phyloP scores from a whole-genome alignment of 2,113 vertebrate species.

The Turnix velox region DNA sequence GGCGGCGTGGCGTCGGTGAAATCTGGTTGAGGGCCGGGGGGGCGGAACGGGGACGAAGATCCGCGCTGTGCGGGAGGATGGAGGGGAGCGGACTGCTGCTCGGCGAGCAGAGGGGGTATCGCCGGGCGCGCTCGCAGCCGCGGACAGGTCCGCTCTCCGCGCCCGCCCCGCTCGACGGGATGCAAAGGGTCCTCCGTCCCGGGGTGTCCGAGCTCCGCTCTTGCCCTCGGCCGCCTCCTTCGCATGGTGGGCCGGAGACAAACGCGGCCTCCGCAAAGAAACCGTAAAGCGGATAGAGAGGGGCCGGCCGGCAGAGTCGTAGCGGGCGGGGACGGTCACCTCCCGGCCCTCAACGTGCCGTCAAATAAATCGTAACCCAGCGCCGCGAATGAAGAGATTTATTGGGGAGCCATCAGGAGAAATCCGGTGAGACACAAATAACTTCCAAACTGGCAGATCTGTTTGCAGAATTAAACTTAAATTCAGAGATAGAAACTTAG shows the following conservation, averaged over 20 bases:
- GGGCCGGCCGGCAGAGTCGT: background rate
- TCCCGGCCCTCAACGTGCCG: background rate
- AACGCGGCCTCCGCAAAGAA: background rate
- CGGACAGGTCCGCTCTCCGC: background rate
- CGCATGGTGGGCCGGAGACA: background rate
- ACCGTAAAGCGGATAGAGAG: rapidly evolving
- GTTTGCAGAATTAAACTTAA: background rate
- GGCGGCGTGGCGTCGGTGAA: background rate
- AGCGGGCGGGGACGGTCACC: rapidly evolving
- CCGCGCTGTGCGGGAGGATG: background rate
- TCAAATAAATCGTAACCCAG: background rate
- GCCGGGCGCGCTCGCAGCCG: background rate
- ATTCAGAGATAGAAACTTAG: background rate
- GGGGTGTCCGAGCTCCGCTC: background rate
- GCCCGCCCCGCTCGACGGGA: background rate
- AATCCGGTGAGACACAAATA: background rate
- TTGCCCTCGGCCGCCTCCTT: background rate
- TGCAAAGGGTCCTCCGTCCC: background rate
- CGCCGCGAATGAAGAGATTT: background rate
- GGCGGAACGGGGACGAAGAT: background rate
- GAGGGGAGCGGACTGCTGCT: background rate
- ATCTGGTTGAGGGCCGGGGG: background rate
- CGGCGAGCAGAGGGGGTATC: background rate
- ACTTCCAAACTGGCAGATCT: background rate
- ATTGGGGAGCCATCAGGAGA: background rate